These are phyloP conservation scores for Cossypha polioptera DNA, from an alignment of 2,797 vertebrate genomes.

Conservation along the genomic window DNA sequence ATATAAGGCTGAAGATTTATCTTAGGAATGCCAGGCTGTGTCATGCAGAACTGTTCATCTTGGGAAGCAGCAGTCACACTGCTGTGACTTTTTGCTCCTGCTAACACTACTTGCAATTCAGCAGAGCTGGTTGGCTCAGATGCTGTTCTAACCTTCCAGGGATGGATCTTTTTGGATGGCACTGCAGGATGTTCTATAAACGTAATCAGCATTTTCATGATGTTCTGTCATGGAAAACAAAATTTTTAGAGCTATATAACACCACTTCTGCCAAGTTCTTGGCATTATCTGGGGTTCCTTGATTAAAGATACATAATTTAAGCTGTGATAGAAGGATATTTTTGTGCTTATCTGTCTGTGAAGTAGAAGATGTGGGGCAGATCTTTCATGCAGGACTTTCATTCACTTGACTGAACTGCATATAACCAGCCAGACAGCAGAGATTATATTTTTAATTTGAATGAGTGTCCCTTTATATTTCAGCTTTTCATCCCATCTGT, in stretches of 20 bases:
- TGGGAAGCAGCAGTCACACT: neutral
- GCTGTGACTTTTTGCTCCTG: neutral
- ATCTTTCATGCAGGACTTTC: neutral
- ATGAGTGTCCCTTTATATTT: neutral
- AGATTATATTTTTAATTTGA: neutral
- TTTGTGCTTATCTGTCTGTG: neutral
- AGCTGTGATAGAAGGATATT: neutral
- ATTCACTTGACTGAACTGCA: neutral
- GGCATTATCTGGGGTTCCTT: neutral
- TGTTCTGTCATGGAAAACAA: neutral
- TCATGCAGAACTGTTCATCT: neutral
- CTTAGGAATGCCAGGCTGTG: neutral
- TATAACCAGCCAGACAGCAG: neutral
- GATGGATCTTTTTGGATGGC: neutral
- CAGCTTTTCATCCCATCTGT: neutral
- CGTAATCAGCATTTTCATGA: neutral
- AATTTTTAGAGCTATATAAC: neutral
- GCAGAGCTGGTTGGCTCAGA: neutral
- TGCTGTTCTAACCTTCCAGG: neutral
- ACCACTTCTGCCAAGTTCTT: neutral
- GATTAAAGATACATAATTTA: neutral
- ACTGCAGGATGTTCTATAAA: neutral
- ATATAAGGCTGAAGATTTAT: neutral
- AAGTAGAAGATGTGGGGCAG: neutral
- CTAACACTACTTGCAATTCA: neutral